Base-by-base conservation (phyloP, 2,113 vertebrate species). In the Axis porcinus region DNA sequence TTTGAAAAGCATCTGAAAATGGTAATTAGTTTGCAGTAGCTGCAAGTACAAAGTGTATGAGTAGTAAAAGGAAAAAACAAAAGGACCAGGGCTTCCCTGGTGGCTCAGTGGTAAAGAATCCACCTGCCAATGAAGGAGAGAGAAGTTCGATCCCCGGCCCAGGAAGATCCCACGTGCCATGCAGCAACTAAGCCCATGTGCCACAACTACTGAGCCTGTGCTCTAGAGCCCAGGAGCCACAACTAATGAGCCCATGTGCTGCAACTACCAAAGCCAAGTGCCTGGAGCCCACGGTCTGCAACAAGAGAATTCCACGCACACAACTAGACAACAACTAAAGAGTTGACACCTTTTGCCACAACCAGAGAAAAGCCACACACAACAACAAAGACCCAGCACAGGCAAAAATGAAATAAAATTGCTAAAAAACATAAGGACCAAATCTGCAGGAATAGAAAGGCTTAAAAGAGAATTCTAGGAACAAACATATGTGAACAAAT, bases 361-460 rank as follows among this genome's bases (percentile, higher is more conserved):
- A 40, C 36, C 67, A 74, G 36, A 74, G 67, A 74, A 74, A 74
- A 74, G 67, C 10, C 67, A 40, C 5, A 1, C 23, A 21, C 36
- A 74, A 21, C 67, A 40, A 74, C 21, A 0, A 74, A 40, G 67
- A 74, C 10, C 19, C 21, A 40, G 21, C 36, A 25, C 67, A 23
- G 67, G 36, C 67, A 40, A 74, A 74, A 74, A 40, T 40, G 67
- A 40, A 74, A 40, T 40, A 23, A 74, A 74, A 40, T 23, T 74
- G 67, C 36, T 40, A 40, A 40, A 70, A 40, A 40, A 13, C 10
- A 52, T 55, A 5, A 84, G 30, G 28, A 78, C 27, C 15, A 83
- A 92, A 86, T 89, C 83, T 89, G 58, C 2, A 95, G 40, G 86
- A 97, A 78, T 74, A 94, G 70, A 97, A 89, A 82, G 27, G 36